Percentiles rank a stretch among this genome's conserved stretches.
phyloP scores from a whole-genome alignment of 2,797 vertebrate genomes.

The Odontamblyopus lacepedii region DNA sequence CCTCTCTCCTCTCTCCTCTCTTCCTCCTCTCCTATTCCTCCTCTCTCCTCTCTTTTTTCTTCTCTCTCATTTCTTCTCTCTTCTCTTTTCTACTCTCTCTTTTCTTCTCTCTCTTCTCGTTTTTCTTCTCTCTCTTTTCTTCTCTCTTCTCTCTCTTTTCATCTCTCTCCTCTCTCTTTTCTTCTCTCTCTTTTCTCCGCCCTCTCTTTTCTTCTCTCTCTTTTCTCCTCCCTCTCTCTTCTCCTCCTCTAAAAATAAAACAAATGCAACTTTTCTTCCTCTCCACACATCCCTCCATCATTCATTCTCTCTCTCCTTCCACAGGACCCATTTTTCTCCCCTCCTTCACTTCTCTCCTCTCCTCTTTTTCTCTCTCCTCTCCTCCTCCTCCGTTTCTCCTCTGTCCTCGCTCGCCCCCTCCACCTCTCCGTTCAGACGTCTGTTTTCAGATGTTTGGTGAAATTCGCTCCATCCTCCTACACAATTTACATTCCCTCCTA shows the following conservation, averaged over 20 bases:
- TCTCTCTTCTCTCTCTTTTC: not conserved
- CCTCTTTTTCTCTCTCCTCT: not conserved
- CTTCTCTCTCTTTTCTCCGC: not conserved
- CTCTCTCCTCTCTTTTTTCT: too few species aligned
- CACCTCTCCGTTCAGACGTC: not conserved
- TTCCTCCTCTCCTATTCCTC: too few species aligned
- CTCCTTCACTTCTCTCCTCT: not conserved
- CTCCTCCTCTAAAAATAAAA: not conserved
- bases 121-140: too few species aligned
- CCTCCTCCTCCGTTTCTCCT: not conserved
- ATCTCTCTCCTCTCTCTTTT: too few species aligned
- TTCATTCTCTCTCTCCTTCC: not conserved
- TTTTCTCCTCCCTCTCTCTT: not conserved
- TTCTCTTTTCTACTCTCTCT: too few species aligned
- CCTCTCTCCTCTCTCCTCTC: too few species aligned
- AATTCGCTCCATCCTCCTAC: not conserved
- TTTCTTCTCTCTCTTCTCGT: too few species aligned
- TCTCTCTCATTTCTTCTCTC: not conserved
- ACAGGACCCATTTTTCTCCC: not conserved
- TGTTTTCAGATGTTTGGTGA: too few species aligned
- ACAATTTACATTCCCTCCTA: not conserved
- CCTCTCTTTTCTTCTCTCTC: not conserved
- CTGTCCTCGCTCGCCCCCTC: not conserved
- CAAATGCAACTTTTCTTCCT: not conserved
- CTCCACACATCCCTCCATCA: not conserved